phyloP scores from a whole-genome alignment of 2,113 vertebrate species.

The Campylomormyrus numenius region DNA sequence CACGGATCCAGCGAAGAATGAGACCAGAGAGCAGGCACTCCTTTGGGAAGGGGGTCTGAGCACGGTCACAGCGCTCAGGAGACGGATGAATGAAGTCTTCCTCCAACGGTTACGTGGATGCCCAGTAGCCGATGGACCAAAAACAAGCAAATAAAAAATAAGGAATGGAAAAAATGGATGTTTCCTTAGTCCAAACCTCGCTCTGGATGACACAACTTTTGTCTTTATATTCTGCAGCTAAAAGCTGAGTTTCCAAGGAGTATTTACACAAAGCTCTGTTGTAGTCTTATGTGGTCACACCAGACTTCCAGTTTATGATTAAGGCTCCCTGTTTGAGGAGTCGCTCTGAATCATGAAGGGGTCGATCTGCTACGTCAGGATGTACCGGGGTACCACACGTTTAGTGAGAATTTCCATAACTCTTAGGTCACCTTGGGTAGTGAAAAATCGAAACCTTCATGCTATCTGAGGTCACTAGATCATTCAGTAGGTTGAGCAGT shows the following conservation, averaged over 20 bases:
- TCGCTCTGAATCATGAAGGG: neutral
- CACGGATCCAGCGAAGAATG: neutral
- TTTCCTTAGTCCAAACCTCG: neutral
- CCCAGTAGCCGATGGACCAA: neutral
- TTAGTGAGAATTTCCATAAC: constrained; percentile 14
- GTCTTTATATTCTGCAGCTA: neutral
- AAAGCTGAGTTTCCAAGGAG: neutral
- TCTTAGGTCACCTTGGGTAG: constrained; percentile 5
- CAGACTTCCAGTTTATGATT: neutral
- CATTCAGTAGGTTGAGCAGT: neutral
- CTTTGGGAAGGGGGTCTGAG: neutral
- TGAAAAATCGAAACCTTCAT: neutral
- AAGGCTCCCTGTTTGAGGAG: neutral
- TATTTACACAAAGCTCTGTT: neutral
- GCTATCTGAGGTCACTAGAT: neutral
- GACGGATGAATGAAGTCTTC: neutral
- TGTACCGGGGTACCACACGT: neutral
- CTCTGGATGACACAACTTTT: neutral
- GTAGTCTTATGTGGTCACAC: neutral
- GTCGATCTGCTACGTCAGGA: neutral
- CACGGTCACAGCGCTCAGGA: neutral
- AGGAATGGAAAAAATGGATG: neutral
- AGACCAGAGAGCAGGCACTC: neutral
- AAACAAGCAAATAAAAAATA: neutral
- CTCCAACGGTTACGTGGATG: neutral